phyloP scores from a whole-genome alignment of 2,888 invertebrate species.

The Conus canariensis region DNA sequence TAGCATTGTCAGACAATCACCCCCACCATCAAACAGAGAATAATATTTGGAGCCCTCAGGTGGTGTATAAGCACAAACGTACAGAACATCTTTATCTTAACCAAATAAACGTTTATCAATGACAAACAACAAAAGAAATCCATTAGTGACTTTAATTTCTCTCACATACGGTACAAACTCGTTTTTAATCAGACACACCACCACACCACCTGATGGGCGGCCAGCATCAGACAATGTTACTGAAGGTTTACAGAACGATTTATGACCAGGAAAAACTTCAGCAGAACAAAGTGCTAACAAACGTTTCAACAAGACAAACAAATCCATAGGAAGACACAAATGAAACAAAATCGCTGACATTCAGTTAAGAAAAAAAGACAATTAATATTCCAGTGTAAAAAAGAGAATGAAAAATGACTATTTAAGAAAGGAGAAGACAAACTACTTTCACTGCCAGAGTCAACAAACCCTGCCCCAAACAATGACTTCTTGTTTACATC shows the following conservation, averaged over 20 bases:
- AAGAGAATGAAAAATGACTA: too few relatives aligned
- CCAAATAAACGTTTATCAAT: slow-evolving; percentile 12
- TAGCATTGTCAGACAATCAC: not conserved
- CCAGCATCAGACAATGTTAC: not conserved
- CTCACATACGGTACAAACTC: not conserved
- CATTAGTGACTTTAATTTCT: too few relatives aligned
- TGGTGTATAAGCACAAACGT: not conserved
- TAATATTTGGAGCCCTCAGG: not conserved
- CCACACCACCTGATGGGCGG: not conserved
- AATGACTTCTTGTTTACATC: too few relatives aligned
- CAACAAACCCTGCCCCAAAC: too few relatives aligned
- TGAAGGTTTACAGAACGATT: not conserved
- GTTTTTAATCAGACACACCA: not conserved
- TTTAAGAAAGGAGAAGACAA: too few relatives aligned
- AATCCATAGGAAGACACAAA: not conserved
- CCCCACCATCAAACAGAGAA: not conserved
- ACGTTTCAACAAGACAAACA: slow-evolving; percentile 1
- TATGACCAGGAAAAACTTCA: not conserved
- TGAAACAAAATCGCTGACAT: not conserved
- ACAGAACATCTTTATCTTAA: not conserved
- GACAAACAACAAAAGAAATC: not conserved
- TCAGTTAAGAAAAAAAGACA: not conserved
- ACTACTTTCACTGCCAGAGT: too few relatives aligned
- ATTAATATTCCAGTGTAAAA: too few relatives aligned
- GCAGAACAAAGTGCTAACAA: not conserved